These are phyloP conservation scores for Rosalia funebris DNA, from an alignment of 2,888 invertebrate species.

Conservation along the genomic window DNA sequence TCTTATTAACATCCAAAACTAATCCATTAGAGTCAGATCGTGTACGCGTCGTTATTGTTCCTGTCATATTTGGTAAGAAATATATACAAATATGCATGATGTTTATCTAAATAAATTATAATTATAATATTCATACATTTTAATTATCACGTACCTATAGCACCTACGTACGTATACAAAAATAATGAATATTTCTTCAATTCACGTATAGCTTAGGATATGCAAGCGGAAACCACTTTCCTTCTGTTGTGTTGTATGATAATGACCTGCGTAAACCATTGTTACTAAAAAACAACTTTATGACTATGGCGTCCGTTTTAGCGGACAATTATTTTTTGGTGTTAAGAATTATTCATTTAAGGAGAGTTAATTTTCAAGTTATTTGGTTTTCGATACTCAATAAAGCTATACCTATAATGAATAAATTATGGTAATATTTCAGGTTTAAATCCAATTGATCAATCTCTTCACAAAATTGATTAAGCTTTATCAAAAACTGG, in stretches of 20 bases:
- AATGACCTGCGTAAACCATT: background rate
- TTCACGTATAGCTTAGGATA: background rate
- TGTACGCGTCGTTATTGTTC: too few species aligned
- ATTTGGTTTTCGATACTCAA: too few species aligned
- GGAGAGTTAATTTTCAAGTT: background rate
- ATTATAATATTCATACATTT: too few species aligned
- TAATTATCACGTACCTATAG: background rate
- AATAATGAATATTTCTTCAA: background rate
- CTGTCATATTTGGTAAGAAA: too few species aligned
- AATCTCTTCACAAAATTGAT: too few species aligned
- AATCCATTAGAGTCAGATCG: background rate
- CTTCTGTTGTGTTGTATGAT: background rate
- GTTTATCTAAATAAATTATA: too few species aligned
- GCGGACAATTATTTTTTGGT: background rate
- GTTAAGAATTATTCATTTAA: constrained; percentile 1
- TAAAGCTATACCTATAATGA: too few species aligned
- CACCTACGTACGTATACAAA: background rate
- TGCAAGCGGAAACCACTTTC: background rate
- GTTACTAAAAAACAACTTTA: background rate
- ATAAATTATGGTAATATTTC: too few species aligned
- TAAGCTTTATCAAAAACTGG: too few species aligned
- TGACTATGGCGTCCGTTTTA: background rate
- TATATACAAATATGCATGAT: too few species aligned
- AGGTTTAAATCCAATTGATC: too few species aligned
- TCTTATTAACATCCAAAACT: background rate